Evolutionary conservation across 2,797 vertebrate genomes (phyloP).

Genomic region (Acridotheres tristis): DNA sequence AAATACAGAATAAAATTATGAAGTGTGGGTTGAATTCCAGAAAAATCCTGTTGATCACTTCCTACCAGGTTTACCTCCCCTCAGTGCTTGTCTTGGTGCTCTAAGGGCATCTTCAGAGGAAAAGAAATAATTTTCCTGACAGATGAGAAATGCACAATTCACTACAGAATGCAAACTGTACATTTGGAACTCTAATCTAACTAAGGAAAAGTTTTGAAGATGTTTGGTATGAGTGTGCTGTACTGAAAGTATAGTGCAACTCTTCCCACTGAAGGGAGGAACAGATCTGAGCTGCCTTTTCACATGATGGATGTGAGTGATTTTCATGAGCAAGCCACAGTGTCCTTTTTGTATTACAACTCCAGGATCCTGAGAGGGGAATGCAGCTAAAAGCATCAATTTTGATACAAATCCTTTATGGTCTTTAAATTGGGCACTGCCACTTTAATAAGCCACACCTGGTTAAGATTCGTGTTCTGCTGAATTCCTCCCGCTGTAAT

Average conservation of each 20-base stretch:
- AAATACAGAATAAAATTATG: neutral
- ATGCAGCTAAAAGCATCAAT: conserved; percentile 64
- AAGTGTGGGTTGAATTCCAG: neutral
- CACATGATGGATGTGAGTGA: conserved; percentile 68
- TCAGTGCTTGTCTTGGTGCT: neutral
- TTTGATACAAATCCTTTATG: conserved; percentile 69
- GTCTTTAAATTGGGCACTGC: conserved; percentile 63
- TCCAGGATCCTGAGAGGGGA: conserved; percentile 20
- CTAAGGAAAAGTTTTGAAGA: conserved; percentile 33
- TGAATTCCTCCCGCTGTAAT: conserved; percentile 65
- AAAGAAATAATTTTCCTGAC: neutral
- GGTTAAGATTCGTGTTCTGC: conserved; percentile 64
- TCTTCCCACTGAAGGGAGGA: conserved; percentile 10
- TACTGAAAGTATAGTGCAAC: neutral
- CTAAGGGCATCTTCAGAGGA: neutral
- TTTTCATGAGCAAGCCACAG: conserved; percentile 57
- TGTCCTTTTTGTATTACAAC: conserved; percentile 60
- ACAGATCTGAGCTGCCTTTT: conserved; percentile 40
- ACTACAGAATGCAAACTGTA: neutral
- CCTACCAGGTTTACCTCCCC: neutral
- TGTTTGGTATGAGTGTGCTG: neutral
- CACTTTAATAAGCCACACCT: conserved; percentile 74
- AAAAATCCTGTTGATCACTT: neutral
- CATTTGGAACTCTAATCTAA: neutral
- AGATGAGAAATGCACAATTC: neutral